Conservation (phyloP, 92 coral and sea anemone species). For the Virgularia gustaviana region DNA sequence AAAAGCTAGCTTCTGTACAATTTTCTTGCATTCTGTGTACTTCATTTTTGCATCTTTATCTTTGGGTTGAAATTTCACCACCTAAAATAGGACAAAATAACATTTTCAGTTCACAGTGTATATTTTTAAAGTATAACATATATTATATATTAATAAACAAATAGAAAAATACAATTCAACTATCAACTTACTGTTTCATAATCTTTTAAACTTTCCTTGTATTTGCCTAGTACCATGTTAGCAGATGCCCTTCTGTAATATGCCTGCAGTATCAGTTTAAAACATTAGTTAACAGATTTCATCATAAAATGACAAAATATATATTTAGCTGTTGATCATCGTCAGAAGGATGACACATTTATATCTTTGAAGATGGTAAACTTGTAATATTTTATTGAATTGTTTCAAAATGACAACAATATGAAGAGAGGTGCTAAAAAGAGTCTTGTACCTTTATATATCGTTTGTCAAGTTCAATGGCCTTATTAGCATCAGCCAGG, state of each 20-base stretch:
- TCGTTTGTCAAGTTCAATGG: constrained; percentile 78
- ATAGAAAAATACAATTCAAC: too few species aligned
- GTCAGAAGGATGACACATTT: neutral
- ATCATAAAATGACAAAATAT: neutral
- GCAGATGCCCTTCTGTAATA: constrained; percentile 96
- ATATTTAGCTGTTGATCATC: neutral
- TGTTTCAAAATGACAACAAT: neutral
- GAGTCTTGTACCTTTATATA: constrained; percentile 76
- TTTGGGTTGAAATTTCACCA: constrained; percentile 84
- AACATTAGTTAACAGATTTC: neutral
- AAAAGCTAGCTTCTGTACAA: constrained; percentile 82
- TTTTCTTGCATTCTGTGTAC: constrained; percentile 87
- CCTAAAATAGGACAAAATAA: constrained; percentile 44
- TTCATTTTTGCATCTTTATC: constrained; percentile 90
- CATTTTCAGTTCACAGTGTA: neutral
- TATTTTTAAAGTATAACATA: neutral
- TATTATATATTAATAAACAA: neutral
- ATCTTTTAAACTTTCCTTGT: constrained; percentile 84
- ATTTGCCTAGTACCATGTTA: constrained; percentile 94
- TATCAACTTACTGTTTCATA: constrained; percentile 96
- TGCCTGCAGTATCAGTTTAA: constrained; percentile 50
- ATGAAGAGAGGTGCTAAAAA: neutral
- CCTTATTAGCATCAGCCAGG: constrained; percentile 88
- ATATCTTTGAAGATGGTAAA: neutral
- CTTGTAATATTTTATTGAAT: neutral